A percentile compares a stretch with the other conserved stretches of the same genome.
Conservation (phyloP, 2,797 vertebrate species). For the Nyctibius grandis region DNA sequence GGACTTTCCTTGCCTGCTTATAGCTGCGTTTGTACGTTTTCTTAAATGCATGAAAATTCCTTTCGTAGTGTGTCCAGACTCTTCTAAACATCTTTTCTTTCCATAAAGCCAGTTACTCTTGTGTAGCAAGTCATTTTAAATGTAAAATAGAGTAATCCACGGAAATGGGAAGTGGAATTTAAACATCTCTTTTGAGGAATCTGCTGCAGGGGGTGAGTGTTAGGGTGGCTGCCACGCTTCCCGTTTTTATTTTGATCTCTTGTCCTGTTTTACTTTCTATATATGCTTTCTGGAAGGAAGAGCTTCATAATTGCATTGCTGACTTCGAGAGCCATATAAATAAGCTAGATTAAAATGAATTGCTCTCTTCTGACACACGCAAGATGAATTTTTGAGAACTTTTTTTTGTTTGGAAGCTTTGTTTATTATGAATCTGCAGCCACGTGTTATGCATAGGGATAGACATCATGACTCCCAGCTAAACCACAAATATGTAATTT, state of each 20-base stretch:
- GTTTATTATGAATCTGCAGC: conserved; percentile 30
- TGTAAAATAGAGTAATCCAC: background rate
- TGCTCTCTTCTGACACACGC: background rate
- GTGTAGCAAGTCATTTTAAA: background rate
- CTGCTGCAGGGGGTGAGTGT: background rate
- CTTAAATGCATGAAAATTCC: background rate
- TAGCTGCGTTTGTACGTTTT: background rate
- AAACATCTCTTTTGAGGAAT: background rate
- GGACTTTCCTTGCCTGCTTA: background rate
- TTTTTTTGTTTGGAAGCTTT: conserved; percentile 18
- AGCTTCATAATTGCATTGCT: background rate
- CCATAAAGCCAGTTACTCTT: background rate
- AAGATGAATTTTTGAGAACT: background rate
- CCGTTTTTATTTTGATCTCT: background rate
- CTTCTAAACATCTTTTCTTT: background rate
- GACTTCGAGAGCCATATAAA: background rate
- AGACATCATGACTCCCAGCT: conserved; percentile 54
- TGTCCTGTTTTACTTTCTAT: background rate
- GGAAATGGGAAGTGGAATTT: background rate
- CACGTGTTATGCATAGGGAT: conserved; percentile 15
- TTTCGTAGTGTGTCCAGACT: background rate
- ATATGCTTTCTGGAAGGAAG: background rate
- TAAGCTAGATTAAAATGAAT: background rate
- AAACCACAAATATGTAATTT: conserved; percentile 62
- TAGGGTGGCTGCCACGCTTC: background rate